Conservation (phyloP, 2,888 invertebrate species). For the Cotesia congregata region DNA sequence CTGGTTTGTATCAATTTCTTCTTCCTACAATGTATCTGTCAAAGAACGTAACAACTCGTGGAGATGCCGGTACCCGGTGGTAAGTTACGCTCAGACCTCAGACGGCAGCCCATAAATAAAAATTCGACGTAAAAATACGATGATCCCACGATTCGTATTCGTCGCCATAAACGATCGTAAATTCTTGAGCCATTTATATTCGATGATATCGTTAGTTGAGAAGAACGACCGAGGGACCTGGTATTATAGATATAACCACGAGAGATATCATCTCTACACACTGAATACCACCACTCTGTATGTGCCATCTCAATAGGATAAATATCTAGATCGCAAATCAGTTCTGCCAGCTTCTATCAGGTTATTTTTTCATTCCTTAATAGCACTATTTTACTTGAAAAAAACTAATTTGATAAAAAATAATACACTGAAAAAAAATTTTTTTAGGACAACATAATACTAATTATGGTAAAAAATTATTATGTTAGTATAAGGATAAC, state of each 20-base stretch:
- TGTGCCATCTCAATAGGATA: background rate
- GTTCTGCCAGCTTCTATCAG: background rate
- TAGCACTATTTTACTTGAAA: no score
- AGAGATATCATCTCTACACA: slow-evolving; percentile 32
- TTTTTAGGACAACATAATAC: no score
- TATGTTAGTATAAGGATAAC: no score
- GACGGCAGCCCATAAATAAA: slow-evolving; percentile 21
- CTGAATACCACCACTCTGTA: slow-evolving; percentile 16
- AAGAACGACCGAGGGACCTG: slow-evolving; percentile 40
- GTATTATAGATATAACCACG: slow-evolving; percentile 32
- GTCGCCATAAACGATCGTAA: slow-evolving; percentile 35
- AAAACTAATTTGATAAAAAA: no score
- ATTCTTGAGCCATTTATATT: slow-evolving; percentile 36
- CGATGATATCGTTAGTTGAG: slow-evolving; percentile 37
- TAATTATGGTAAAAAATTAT: no score
- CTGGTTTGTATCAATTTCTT: slow-evolving; percentile 17
- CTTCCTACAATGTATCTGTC: slow-evolving; percentile 1
- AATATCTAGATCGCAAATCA: background rate
- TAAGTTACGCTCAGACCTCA: background rate
- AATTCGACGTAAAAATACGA: slow-evolving; percentile 30
- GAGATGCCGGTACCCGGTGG: background rate
- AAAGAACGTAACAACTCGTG: background rate
- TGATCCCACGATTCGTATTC: slow-evolving; percentile 34
- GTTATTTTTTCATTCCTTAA: no score
- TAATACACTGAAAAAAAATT: no score